Conservation (phyloP, 1,140 invertebrate species). For the Drosophila nannoptera region DNA sequence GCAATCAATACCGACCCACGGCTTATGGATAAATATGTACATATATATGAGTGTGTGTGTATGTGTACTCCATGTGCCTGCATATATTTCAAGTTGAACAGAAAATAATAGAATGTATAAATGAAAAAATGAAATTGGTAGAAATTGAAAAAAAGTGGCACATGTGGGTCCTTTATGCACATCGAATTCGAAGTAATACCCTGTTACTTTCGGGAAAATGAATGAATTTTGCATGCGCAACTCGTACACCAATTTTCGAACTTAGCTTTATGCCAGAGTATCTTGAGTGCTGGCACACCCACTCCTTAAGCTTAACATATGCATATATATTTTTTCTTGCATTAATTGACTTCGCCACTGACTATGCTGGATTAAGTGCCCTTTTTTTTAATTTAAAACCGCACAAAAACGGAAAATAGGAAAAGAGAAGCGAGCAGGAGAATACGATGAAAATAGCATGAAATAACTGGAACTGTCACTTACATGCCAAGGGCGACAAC, state of each 20-base stretch:
- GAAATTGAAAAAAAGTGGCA: slow-evolving; percentile 44
- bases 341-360: slow-evolving; percentile 63
- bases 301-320: slow-evolving; percentile 28
- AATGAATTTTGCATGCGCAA: not conserved
- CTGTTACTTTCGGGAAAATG: not conserved
- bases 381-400: slow-evolving; percentile 64
- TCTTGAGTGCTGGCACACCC: no score
- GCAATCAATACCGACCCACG: slow-evolving; percentile 55
- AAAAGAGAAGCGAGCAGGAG: slow-evolving; percentile 28
- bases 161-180: slow-evolving; percentile 5
- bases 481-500: slow-evolving; percentile 37
- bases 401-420: slow-evolving; percentile 12
- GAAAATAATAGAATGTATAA: slow-evolving; percentile 34
- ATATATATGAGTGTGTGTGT: not conserved
- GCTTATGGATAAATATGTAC: slow-evolving; percentile 17
- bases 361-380: slow-evolving; percentile 57
- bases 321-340: slow-evolving; percentile 31
- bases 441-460: slow-evolving; percentile 6
- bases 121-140: not conserved
- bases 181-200: slow-evolving; percentile 20
- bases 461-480: slow-evolving; percentile 32
- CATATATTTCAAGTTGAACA: slow-evolving; percentile 33
- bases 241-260: no score
- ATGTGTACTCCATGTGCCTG: not conserved
- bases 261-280: not conserved